Percentiles rank a stretch among this genome's conserved stretches.
phyloP scores from a whole-genome alignment of 2,113 vertebrate genomes.

The Syngnathoides biaculeatus region DNA sequence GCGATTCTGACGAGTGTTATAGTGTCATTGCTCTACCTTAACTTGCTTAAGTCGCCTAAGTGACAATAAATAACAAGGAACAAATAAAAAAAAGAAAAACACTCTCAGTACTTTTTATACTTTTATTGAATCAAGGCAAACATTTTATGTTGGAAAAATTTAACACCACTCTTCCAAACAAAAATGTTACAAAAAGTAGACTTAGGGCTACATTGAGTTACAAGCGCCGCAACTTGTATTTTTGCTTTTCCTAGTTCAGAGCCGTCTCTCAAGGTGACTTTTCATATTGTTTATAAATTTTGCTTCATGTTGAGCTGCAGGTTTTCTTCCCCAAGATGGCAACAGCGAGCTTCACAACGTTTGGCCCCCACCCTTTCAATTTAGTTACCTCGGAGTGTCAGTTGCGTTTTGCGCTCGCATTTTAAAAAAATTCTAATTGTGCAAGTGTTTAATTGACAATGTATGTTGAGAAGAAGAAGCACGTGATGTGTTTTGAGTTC shows the following conservation, averaged over 20 bases:
- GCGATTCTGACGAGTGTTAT: constrained; percentile 38
- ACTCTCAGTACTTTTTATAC: background rate
- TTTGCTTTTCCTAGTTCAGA: background rate
- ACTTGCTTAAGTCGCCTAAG: constrained; percentile 8
- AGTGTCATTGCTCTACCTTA: constrained; percentile 23
- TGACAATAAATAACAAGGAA: background rate
- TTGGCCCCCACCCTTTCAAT: too few species aligned
- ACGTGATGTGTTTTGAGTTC: too few species aligned
- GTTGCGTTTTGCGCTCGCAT: too few species aligned
- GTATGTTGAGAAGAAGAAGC: too few species aligned
- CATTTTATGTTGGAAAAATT: background rate
- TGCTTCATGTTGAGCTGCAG: too few species aligned
- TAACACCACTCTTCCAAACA: background rate
- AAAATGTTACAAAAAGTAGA: background rate
- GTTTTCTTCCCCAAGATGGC: too few species aligned
- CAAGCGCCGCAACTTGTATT: too few species aligned
- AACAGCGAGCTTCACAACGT: too few species aligned
- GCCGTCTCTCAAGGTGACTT: background rate
- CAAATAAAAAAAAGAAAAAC: background rate
- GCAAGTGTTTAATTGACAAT: too few species aligned
- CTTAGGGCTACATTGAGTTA: too few species aligned
- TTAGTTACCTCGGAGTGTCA: too few species aligned
- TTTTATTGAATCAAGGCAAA: background rate
- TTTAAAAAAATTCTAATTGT: too few species aligned
- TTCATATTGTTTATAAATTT: background rate